Conservation (phyloP, 1,140 invertebrate species). For the Ptiloglossa arizonensis region DNA sequence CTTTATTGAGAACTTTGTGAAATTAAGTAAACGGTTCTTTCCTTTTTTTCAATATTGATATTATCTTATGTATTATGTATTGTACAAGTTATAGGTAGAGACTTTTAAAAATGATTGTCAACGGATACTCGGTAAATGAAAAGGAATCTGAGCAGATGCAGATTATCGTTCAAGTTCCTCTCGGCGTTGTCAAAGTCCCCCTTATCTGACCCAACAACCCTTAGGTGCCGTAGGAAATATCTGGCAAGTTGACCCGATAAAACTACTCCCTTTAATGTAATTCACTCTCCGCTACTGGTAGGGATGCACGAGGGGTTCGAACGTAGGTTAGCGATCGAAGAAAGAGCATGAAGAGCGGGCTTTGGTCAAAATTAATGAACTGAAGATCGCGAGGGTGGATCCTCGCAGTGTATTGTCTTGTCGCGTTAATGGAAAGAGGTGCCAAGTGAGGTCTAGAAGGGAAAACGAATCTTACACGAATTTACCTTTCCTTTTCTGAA, state of each 20-base stretch:
- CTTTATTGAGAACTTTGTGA: no score
- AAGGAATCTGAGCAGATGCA: background rate
- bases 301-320: constrained; percentile 3
- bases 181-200: background rate
- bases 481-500: no score
- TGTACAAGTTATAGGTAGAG: no score
- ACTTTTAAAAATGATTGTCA: background rate
- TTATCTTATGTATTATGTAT: no score
- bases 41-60: no score
- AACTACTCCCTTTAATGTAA: constrained; percentile 67
- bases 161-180: constrained; percentile 19
- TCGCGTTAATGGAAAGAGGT: constrained; percentile 10
- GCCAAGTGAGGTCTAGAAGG: constrained; percentile 15
- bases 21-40: no score
- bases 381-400: constrained; percentile 57
- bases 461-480: background rate
- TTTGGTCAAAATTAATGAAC: constrained; percentile 65
- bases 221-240: constrained; percentile 46
- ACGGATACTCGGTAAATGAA: background rate
- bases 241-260: constrained; percentile 60
- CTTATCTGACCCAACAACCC: constrained; percentile 10
- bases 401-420: constrained; percentile 59
- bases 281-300: constrained; percentile 46
- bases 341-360: constrained; percentile 21
- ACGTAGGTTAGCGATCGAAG: constrained; percentile 43